Base-by-base conservation (phyloP, 2,113 vertebrate genomes). In the Okapia johnstoni region DNA sequence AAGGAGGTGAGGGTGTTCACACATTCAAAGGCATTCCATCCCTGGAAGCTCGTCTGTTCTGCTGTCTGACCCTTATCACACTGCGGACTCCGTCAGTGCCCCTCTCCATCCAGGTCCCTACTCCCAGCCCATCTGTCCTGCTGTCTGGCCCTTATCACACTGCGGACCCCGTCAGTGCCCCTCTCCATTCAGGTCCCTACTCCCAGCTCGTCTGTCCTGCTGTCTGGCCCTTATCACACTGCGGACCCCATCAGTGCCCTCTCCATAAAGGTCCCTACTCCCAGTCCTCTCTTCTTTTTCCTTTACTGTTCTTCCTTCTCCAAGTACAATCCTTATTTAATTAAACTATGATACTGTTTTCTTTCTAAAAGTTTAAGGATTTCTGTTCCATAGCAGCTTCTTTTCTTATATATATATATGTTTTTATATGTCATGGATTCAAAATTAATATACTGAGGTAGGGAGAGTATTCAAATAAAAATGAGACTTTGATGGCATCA, bases 91-190 rank as follows among this genome's bases (percentile, higher is more conserved):
- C 12, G 6, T 76, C 1, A 9, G 19, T 10, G 19, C 15, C 43
- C 15, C 36, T 40, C 9, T 26, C 13, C 0, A 3, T 40, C 14
- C 14, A 43, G 12, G 5, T 15, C 10, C 17, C n/a, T n/a, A n/a
- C n/a, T n/a, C n/a, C n/a, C n/a, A n/a, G n/a, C n/a, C n/a, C n/a
- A n/a, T 58, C 0, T 23, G 11, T 43, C 40, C 5, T 23, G 46
- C 88, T 85, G 1, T 6, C 3, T 15, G 28, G 5, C 9, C 9
- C 10, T 55, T 52, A 36, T 16, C 26, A 40, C 19, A 23, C 8
- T 7, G 52, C 73, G 26, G 43, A 54, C 46, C 16, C n/a, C 12
- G 6, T 76, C 1, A 9, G 19, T 10, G 19, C 15, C 43, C 15
- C 36, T 40, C 9, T 26, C 13, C 0, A 3, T 40, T n/a, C n/a